Base-by-base conservation (phyloP, 1,140 invertebrate species). In the Chironomus tepperi region DNA sequence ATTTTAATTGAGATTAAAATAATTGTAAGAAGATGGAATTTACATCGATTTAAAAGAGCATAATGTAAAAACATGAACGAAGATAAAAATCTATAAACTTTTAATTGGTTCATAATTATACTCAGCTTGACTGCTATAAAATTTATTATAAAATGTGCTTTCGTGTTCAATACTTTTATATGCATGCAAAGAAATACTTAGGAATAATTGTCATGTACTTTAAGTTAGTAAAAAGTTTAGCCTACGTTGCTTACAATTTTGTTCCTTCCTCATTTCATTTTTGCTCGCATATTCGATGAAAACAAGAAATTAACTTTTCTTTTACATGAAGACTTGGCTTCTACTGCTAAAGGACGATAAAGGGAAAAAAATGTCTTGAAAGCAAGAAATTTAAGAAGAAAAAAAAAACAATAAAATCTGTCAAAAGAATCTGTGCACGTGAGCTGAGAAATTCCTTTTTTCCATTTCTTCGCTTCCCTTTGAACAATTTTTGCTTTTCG, bases 91-190 rank as follows among this genome's bases (percentile, higher is more conserved):
- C 65, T 70, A 70, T 70, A 70, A 70, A 70, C 65, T 70, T 70
- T 70, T 70, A 70, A 70, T 70, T 70, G 65, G 65, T 19, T 70
- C 65, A 18, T 70, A 70, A 70, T 70, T 70, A 70, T 70, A 70
- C 47, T 57, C 9, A 34, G 1, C 47, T 57, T 57, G 47, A 12
- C 12, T 57, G n/a, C 24, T 34, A 57, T 57, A n/a, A 57, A 57
- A 57, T 57, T 57, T 57, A 15, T 57, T 15, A n/a, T 57, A 12
- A 57, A 57, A n/a, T 57, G 12, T 57, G 47, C 47, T 57, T 9
- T 34, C 24, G 2, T 34, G 1, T 34, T n/a, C n/a, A n/a, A n/a
- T 34, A 34, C 5, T 34, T 34, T 34, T 34, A 34, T 34, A 34
- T 34, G 24, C 24, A 34, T 57, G 47, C 47, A 57, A 3, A 12